Evolutionary conservation across 1,140 invertebrate genomes (phyloP).

Genomic region (Drosophila saltans): DNA sequence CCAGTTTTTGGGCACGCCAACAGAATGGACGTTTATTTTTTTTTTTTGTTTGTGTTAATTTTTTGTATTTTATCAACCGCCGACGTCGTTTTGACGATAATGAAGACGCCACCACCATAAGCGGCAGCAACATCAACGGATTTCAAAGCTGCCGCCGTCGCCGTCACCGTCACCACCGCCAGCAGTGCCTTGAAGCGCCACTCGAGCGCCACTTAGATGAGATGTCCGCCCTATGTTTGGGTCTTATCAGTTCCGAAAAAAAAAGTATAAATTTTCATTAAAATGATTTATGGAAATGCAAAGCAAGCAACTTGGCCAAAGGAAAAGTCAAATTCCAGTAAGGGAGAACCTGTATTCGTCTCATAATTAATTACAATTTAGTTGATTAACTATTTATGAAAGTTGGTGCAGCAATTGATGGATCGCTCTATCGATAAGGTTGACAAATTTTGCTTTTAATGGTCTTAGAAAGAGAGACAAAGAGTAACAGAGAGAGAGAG

Average conservation of each 20-base stretch:
- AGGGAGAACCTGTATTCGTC: constrained; percentile 37
- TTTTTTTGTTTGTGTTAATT: background rate
- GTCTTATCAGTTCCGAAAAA: constrained; percentile 40
- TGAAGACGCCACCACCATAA: constrained; percentile 72
- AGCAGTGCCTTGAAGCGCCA: constrained; percentile 54
- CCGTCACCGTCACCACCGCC: background rate
- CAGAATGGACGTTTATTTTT: constrained; percentile 38
- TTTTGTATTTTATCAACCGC: constrained; percentile 58
- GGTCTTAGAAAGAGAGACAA: constrained; percentile 25
- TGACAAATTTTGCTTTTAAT: constrained; percentile 72
- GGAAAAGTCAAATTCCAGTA: constrained; percentile 50
- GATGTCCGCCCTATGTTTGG: constrained; percentile 59
- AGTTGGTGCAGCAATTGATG: constrained; percentile 54
- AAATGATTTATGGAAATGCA: constrained; percentile 81
- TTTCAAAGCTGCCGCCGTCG: constrained; percentile 56
- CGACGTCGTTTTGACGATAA: constrained; percentile 62
- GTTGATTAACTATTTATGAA: constrained; percentile 68
- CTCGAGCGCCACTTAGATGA: constrained; percentile 78
- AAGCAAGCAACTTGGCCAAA: constrained; percentile 69
- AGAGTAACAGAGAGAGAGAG: background rate
- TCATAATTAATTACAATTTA: constrained; percentile 80
- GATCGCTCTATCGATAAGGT: constrained; percentile 63
- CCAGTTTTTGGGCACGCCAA: constrained; percentile 56
- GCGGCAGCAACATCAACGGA: constrained; percentile 38
- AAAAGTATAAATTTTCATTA: constrained; percentile 68